These are phyloP conservation scores for Ferdinandea cuprea DNA, from an alignment of 2,888 invertebrate genomes.

Conservation along the genomic window DNA sequence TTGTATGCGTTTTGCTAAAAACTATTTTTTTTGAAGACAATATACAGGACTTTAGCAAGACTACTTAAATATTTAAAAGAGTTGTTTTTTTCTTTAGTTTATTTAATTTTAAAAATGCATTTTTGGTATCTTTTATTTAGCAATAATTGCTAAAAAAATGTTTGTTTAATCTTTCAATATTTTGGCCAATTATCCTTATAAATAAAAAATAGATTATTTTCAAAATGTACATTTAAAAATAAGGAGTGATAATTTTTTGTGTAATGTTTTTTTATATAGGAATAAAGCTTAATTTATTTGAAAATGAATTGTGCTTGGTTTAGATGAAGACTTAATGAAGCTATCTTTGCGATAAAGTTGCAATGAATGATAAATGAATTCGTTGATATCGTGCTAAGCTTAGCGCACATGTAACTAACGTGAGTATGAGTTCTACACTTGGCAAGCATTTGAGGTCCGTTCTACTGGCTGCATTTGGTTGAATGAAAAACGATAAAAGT, in stretches of 20 bases:
- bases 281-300: slow-evolving; percentile 45
- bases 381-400: slow-evolving; percentile 64
- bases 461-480: slow-evolving; percentile 81
- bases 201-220: slow-evolving; percentile 18
- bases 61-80: slow-evolving; percentile 23
- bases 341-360: slow-evolving; percentile 66
- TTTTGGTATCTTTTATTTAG: slow-evolving; percentile 63
- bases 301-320: slow-evolving; percentile 37
- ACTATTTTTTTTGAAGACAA: slow-evolving; percentile 31
- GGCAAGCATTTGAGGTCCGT: slow-evolving; percentile 69
- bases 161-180: slow-evolving; percentile 3
- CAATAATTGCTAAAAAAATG: slow-evolving; percentile 20
- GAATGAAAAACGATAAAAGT: slow-evolving; percentile 83
- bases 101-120: slow-evolving; percentile 65
- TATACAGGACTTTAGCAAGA: slow-evolving; percentile 35
- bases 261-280: slow-evolving; percentile 1
- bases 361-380: slow-evolving; percentile 57
- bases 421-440: slow-evolving; percentile 59
- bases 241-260: slow-evolving; percentile 30
- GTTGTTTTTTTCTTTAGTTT: neutral
- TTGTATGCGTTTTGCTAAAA: slow-evolving; percentile 21
- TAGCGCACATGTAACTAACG: slow-evolving; percentile 63
- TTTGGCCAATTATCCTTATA: slow-evolving; percentile 53
- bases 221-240: slow-evolving; percentile 50
- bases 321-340: slow-evolving; percentile 54